Conservation (phyloP, 30 jellyfish, hydroid and myxozoan genomes). For the Cassiopea andromeda region DNA sequence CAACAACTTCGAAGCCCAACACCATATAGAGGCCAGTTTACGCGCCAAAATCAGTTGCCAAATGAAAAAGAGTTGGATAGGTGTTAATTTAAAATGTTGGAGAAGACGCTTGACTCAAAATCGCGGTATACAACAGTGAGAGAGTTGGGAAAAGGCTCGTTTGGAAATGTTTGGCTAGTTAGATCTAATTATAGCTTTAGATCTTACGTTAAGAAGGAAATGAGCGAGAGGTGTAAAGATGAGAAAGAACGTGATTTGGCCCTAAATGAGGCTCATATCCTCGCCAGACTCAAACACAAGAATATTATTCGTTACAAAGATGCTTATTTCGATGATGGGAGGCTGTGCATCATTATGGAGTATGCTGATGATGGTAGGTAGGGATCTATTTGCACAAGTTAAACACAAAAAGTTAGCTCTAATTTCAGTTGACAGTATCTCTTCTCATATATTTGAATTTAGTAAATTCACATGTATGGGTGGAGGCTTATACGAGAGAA, state of each 20-base stretch:
- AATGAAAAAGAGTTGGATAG: background rate
- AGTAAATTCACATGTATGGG: too few relatives aligned
- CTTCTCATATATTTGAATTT: too few relatives aligned
- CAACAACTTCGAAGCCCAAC: background rate
- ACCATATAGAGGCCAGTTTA: background rate
- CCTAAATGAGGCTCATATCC: constrained; percentile 76
- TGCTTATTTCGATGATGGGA: constrained; percentile 66
- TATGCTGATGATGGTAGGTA: constrained; percentile 87
- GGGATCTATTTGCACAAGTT: too few relatives aligned
- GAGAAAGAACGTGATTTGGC: constrained; percentile 62
- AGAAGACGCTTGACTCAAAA: background rate
- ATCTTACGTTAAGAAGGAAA: constrained; percentile 70
- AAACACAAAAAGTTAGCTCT: too few relatives aligned
- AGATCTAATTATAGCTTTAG: constrained; percentile 52
- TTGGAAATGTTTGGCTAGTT: constrained; percentile 80
- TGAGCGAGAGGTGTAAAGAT: constrained; percentile 37
- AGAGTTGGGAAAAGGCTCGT: constrained; percentile 75
- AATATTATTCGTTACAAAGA: constrained; percentile 75
- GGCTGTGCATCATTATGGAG: constrained; percentile 77
- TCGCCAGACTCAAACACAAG: constrained; percentile 78
- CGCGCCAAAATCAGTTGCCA: background rate
- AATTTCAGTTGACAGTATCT: too few relatives aligned
- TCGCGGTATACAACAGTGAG: constrained; percentile 38
- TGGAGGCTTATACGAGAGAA: too few relatives aligned
- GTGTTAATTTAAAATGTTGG: background rate